Evolutionary conservation across 2,888 invertebrate genomes (phyloP).

Genomic region (Sminthurides aquaticus): DNA sequence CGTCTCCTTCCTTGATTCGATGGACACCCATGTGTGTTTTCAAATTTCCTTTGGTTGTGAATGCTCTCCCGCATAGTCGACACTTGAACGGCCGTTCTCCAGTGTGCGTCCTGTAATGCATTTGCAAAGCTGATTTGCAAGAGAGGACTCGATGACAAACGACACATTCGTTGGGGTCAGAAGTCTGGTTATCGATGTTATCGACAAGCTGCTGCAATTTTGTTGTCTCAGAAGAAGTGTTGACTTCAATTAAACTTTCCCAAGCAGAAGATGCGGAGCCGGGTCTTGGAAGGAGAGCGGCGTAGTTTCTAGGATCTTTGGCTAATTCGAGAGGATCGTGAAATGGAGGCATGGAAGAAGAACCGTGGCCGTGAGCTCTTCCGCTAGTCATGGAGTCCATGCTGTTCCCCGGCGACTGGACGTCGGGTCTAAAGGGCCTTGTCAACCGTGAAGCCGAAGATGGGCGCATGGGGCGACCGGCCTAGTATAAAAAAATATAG

Average conservation of each 20-base stretch:
- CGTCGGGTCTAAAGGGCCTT: slow-evolving; percentile 46
- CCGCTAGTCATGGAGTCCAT: neutral
- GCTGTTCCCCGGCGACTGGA: neutral
- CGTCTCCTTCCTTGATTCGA: slow-evolving; percentile 47
- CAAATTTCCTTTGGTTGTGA: slow-evolving; percentile 56
- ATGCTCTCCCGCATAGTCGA: slow-evolving; percentile 51
- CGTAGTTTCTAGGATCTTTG: slow-evolving; percentile 69
- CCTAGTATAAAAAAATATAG: neutral
- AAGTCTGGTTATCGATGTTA: slow-evolving; percentile 89
- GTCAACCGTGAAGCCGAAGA: neutral
- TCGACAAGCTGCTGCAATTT: slow-evolving; percentile 95
- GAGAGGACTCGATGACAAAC: slow-evolving; percentile 93
- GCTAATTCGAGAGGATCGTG: slow-evolving; percentile 50
- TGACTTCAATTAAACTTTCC: slow-evolving; percentile 95
- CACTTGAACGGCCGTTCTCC: slow-evolving; percentile 94
- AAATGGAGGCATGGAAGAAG: neutral
- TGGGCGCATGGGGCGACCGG: neutral
- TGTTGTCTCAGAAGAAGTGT: slow-evolving; percentile 92
- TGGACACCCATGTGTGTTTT: slow-evolving; percentile 58
- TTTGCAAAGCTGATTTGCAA: slow-evolving; percentile 92
- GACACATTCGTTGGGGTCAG: slow-evolving; percentile 98
- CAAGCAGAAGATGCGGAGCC: slow-evolving; percentile 89
- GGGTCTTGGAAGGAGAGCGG: slow-evolving; percentile 71
- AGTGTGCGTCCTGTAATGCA: slow-evolving; percentile 73
- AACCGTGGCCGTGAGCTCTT: neutral